Evolutionary conservation across 2,888 invertebrate genomes (phyloP).

Genomic region (Tillus elongatus): DNA sequence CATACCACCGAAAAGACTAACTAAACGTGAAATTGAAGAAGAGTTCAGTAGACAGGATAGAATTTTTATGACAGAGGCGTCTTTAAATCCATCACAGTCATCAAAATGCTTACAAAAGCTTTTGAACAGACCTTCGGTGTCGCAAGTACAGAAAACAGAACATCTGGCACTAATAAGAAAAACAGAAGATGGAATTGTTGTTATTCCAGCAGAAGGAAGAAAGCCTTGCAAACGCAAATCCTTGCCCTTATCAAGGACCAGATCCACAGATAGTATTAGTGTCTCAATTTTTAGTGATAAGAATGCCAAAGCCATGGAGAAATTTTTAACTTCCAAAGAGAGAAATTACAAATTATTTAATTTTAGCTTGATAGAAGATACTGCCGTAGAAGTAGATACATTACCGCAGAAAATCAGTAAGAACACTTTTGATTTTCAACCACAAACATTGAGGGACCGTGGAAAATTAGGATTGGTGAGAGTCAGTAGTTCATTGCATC

Average conservation of each 20-base stretch:
- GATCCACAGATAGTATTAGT: conserved; percentile 13
- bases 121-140: conserved; percentile 30
- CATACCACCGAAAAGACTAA: conserved; percentile 26
- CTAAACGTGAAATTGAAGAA: conserved; percentile 28
- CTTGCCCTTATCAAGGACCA: neutral
- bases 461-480: no score
- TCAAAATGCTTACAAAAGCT: conserved; percentile 26
- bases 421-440: neutral
- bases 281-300: conserved; percentile 21
- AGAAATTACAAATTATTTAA: conserved; percentile 25
- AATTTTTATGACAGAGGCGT: conserved; percentile 24
- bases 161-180: conserved; percentile 29
- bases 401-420: no score
- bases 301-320: conserved; percentile 25
- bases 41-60: conserved; percentile 31
- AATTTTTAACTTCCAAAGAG: conserved; percentile 27
- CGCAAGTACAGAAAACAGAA: conserved; percentile 29
- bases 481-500: no score
- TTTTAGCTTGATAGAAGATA: conserved; percentile 15
- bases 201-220: conserved; percentile 20
- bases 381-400: no score
- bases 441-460: no score
- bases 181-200: conserved; percentile 29
- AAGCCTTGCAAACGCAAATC: conserved; percentile 6
- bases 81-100: conserved; percentile 15